Conservation (phyloP, 2,797 vertebrate species). For the Phrynocephalus guinanensis region DNA sequence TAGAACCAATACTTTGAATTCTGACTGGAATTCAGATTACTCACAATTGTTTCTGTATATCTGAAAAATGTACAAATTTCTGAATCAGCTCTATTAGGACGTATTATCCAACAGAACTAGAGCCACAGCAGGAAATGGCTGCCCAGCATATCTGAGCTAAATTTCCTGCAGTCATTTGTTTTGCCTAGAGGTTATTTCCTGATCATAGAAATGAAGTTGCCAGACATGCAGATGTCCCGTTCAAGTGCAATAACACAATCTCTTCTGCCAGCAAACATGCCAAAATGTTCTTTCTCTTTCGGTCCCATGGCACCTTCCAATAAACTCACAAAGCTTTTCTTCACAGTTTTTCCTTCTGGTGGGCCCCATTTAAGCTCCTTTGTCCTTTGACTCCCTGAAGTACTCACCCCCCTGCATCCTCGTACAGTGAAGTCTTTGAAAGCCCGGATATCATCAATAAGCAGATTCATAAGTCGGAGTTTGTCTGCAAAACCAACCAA, state of each 20-base stretch:
- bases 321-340: not conserved
- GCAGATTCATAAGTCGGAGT: conserved; percentile 89
- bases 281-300: conserved; percentile 2
- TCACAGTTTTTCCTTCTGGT: not conserved
- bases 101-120: not conserved
- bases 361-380: not conserved
- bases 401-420: conserved; percentile 89
- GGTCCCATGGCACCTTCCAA: conserved; percentile 9
- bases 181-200: not conserved
- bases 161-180: not conserved
- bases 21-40: too few species aligned
- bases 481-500: conserved; percentile 94
- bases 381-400: not conserved
- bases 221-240: not conserved
- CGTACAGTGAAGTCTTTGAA: conserved; percentile 90
- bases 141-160: not conserved
- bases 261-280: not conserved
- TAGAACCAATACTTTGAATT: too few species aligned
- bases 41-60: not conserved
- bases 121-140: not conserved
- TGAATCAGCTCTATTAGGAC: not conserved
- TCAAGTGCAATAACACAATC: not conserved
- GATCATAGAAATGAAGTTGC: not conserved
- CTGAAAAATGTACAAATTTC: not conserved
- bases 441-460: conserved; percentile 88